A percentile compares a stretch with the other conserved stretches of the same genome.
Evolutionary conservation across 2,888 invertebrate genomes (phyloP).

Genomic region (Thymelicus lineola): DNA sequence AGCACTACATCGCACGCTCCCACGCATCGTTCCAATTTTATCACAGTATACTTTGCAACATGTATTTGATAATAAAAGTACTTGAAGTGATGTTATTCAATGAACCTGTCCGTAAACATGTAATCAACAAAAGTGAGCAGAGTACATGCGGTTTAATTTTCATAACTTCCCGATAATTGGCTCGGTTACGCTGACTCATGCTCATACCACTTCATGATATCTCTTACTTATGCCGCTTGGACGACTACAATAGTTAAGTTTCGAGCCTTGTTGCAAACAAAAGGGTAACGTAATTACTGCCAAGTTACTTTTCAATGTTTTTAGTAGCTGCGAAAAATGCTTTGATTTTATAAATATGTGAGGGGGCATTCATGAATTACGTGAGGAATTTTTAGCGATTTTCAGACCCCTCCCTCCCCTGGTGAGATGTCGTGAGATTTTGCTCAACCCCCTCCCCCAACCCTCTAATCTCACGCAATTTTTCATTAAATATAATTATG

Average conservation of each 20-base stretch:
- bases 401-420: no score
- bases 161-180: conserved; percentile 38
- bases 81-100: conserved; percentile 25
- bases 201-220: conserved; percentile 9
- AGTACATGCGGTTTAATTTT: conserved; percentile 31
- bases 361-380: no score
- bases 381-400: no score
- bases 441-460: no score
- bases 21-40: conserved; percentile 7
- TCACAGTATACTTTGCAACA: conserved; percentile 1
- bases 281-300: no score
- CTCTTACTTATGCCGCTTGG: conserved; percentile 7
- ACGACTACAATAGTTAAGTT: neutral
- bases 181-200: conserved; percentile 24
- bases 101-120: conserved; percentile 21
- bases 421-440: no score
- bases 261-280: no score
- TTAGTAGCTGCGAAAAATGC: no score
- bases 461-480: no score
- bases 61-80: conserved; percentile 7
- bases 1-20: neutral
- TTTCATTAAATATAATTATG: no score
- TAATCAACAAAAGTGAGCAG: conserved; percentile 26
- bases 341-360: no score
- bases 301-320: no score